Evolutionary conservation across 2,797 vertebrate genomes (phyloP), one percentile per base, ranked within the genome.

Genomic region (Scolopax rusticola): DNA sequence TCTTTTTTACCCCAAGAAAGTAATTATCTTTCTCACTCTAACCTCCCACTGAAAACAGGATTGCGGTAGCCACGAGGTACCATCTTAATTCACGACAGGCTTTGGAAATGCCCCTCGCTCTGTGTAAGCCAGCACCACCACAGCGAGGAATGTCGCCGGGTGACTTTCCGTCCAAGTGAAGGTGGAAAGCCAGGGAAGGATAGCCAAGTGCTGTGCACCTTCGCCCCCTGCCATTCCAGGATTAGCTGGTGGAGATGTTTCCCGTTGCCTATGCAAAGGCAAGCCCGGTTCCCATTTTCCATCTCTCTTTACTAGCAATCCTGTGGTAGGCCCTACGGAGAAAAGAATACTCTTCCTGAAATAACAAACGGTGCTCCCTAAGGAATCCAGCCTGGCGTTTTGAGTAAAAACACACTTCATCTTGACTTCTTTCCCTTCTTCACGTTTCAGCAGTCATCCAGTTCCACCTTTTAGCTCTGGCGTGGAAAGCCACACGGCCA

Each of bases 91-190:
- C 77, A 45, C 63, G 91, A 88, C 70, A 88, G 94, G 67, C 83
- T 91, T 38, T n/a, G 40, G 0, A 2, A 87, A 95, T 90, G 89
- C 94, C 87, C 76, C 89, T 97, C 1, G 0, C 0, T 3, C 95
- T 95, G 2, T 76, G 87, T 84, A 94, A 95, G 75, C 45, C 63
- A 87, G 91, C 95, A 95, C 93, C 93, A 82, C 95, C 96, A 93
- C 91, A 79, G 33, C 0, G 15, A 96, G 96, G 96, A 97, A 97
- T 96, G 96, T 7, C 67, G 96, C 85, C 77, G 95, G 70, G 91
- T 95, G 91, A 95, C 95, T 96, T 96, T 95, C 91, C 94, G 88
- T 18, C 95, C 4, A 70, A 93, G 85, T 4, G 3, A 90, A 87
- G 50, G 84, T 88, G 94, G 93, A 93, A 94, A 96, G 91, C 77